Base-by-base conservation (phyloP, 2,797 vertebrate species). In the Syngnathus acus region DNA sequence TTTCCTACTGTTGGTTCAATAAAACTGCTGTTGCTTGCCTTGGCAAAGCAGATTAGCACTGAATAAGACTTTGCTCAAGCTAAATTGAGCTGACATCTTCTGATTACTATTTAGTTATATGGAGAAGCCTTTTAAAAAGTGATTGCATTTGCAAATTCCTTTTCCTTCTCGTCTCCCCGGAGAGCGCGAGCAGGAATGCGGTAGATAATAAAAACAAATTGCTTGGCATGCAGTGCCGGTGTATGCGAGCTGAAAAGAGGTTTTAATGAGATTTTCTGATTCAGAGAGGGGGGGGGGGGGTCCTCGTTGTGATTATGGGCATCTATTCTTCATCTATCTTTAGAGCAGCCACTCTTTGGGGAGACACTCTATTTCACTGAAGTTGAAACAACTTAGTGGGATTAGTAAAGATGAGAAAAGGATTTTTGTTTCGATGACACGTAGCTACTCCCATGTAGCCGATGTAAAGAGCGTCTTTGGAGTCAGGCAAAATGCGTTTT, bases 201-300 rank as follows among this genome's bases (percentile, higher is more conserved):
- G 65, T 13, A 70, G 81, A 82, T 76, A 80, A 79, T 84, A 77
- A 81, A 78, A 82, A 73, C 72, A 62, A 70, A 75, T 71, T 72
- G 73, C 57, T 55, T 73, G 59, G 59, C 59, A 61, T 40, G 71
- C 72, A 78, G 74, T 77, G 67, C 66, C 77, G 68, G 72, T 17
- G 67, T 55, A 60, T 72, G 70, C 72, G 73, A 74, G 70, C 64
- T 66, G 1, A 3, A 37, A 68, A 62, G 71, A 45, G 61, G 74
- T 74, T 32, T 73, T 77, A 81, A 78, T 79, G 75, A 77, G 82
- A 73, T 79, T 84, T 81, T 73, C 5, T 67, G 71, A 82, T 74
- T 70, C 70, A 65, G 58, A 68, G 67, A 38, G 48, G 50, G 38
- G 26, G 58, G 26, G 58, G 0, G 17, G 19, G 65, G 26, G 26